These are phyloP conservation scores for Strix uralensis DNA, from an alignment of 2,113 vertebrate genomes.

Conservation along the genomic window DNA sequence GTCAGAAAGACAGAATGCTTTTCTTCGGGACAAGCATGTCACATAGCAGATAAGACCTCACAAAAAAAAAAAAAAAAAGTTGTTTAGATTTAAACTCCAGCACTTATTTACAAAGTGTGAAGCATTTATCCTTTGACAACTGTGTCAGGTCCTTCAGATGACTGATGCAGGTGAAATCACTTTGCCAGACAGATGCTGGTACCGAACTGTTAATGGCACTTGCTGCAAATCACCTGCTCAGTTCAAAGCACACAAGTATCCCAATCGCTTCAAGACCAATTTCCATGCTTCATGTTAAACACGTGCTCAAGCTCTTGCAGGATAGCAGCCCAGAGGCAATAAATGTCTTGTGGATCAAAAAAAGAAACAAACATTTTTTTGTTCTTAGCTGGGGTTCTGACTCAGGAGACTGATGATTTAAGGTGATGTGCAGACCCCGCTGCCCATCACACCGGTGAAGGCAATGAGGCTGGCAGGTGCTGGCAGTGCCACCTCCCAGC, in stretches of 20 bases:
- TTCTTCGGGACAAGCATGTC: not conserved
- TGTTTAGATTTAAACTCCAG: not conserved
- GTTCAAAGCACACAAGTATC: not conserved
- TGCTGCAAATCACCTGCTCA: not conserved
- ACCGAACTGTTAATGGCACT: not conserved
- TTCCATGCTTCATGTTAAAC: not conserved
- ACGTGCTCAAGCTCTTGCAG: not conserved
- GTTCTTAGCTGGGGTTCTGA: not conserved
- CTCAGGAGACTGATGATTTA: not conserved
- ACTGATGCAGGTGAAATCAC: not conserved
- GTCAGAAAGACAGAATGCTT: not conserved
- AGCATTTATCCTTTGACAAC: not conserved
- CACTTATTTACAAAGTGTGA: not conserved
- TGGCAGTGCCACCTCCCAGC: accelerated
- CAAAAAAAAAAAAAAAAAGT: not conserved
- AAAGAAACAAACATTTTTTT: not conserved
- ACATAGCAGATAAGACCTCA: not conserved
- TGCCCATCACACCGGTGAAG: not conserved
- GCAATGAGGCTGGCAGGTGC: accelerated
- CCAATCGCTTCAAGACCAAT: not conserved
- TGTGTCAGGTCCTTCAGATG: not conserved
- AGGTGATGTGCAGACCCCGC: not conserved
- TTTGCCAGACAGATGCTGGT: not conserved
- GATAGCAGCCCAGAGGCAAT: not conserved
- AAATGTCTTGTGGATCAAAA: not conserved